Conservation (phyloP, 2,888 invertebrate species). For the Pomacea canaliculata region DNA sequence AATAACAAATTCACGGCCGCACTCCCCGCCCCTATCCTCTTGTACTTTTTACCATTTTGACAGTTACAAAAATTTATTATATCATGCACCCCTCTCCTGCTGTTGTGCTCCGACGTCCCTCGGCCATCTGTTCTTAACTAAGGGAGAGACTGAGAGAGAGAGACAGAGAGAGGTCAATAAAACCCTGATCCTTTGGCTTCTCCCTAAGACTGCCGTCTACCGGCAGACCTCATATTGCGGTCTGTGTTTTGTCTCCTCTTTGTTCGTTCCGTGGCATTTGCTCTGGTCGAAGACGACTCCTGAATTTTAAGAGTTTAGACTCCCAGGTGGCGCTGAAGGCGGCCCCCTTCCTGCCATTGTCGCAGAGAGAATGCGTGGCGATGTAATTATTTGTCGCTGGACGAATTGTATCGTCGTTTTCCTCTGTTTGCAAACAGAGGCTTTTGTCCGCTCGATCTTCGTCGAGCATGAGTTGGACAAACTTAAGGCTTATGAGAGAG, state of each 20-base stretch:
- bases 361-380: not conserved
- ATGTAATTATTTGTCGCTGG: conserved; percentile 25
- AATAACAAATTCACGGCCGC: conserved; percentile 25
- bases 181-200: not conserved
- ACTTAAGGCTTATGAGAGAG: no score
- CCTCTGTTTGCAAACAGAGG: conserved; percentile 21
- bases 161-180: not conserved
- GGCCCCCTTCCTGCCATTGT: not conserved
- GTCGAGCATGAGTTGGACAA: not conserved
- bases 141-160: not conserved
- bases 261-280: conserved; percentile 12
- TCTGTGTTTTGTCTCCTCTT: conserved; percentile 16
- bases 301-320: conserved; percentile 21
- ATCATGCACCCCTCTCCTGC: not conserved
- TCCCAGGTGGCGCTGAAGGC: conserved; percentile 18
- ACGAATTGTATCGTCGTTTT: conserved; percentile 20
- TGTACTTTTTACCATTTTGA: not conserved
- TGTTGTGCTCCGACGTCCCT: not conserved
- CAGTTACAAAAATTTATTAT: conserved; percentile 8
- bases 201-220: not conserved
- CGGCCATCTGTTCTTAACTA: not conserved
- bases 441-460: conserved; percentile 11
- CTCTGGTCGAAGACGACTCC: conserved; percentile 11
- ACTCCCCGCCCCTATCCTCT: not conserved
- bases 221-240: not conserved